Evolutionary conservation across 2,797 vertebrate genomes (phyloP), one percentile per base, ranked within the genome.

Genomic region (Scomberomorus guttatus): DNA sequence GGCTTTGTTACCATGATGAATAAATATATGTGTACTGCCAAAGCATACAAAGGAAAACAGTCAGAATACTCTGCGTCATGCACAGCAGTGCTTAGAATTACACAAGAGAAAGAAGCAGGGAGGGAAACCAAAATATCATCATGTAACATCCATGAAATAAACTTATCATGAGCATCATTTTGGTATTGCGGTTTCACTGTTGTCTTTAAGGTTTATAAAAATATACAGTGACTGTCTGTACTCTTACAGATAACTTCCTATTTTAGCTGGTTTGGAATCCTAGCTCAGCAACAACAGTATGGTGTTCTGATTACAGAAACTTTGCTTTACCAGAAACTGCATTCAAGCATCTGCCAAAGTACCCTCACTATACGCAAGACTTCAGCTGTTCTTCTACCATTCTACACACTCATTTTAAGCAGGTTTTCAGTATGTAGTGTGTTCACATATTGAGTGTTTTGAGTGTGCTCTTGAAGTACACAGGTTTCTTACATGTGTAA

Each of bases 401-500:
- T 32, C n/a, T 54, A 15, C 32, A 11, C 52, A 50, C 48, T 46
- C 0, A 42, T 72, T 25, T 54, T n/a, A 27, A 37, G 12, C 51
- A 37, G 1, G 17, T 66, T 62, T 32, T 27, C 11, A 27, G 44
- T 58, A 15, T n/a, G 13, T n/a, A 0, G 6, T 46, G 4, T 57
- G 55, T 13, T 34, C 42, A 44, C 42, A 14, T 15, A 15, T 44
- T 15, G 42, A 3, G 37, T 39, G 17, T 48, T 6, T 25, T 25
- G 11, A 50, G 29, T 6, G 6, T 25, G 24, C 24, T 65, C 18
- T 6, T 51, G 22, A 20, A 25, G n/a, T n/a, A 17, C 14, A 24
- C 44, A 15, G 22, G 59, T 68, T 25, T 54, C 20, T 51, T 66
- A 56, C 18, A 72, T n/a, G 5, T 29, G 34, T 18, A 68, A 62